phyloP scores from a whole-genome alignment of 2,113 vertebrate genomes.

The Elanus axillaris region DNA sequence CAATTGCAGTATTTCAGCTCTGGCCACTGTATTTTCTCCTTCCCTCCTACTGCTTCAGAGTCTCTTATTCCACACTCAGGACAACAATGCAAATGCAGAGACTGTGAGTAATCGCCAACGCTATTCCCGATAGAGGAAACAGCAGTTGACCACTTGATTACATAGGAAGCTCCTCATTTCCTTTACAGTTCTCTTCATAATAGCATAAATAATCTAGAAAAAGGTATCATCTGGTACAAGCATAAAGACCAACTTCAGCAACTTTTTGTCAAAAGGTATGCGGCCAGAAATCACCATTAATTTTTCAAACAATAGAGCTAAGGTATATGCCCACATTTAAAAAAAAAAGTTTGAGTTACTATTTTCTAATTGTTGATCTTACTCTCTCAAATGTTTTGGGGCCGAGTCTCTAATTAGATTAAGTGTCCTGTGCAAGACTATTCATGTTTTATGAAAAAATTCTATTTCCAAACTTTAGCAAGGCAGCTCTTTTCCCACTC shows the following conservation, averaged over 20 bases:
- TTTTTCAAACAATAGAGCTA: background rate
- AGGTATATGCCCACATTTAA: background rate
- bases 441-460: background rate
- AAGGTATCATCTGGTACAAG: background rate
- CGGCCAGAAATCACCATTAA: background rate
- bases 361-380: background rate
- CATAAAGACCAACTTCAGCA: background rate
- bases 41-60: background rate
- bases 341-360: background rate
- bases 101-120: background rate
- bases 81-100: background rate
- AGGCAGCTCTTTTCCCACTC: background rate
- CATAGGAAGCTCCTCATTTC: conserved; percentile 65
- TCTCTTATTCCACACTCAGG: background rate
- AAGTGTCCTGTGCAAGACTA: background rate
- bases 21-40: background rate
- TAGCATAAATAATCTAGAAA: background rate
- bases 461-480: background rate
- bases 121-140: conserved; percentile 11
- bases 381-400: background rate
- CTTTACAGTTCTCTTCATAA: conserved; percentile 30
- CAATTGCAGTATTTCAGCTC: background rate
- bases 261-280: background rate
- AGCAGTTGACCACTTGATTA: conserved; percentile 38
- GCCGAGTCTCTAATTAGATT: background rate